Base-by-base conservation (phyloP, 2,888 invertebrate genomes). In the Sericinus montela region DNA sequence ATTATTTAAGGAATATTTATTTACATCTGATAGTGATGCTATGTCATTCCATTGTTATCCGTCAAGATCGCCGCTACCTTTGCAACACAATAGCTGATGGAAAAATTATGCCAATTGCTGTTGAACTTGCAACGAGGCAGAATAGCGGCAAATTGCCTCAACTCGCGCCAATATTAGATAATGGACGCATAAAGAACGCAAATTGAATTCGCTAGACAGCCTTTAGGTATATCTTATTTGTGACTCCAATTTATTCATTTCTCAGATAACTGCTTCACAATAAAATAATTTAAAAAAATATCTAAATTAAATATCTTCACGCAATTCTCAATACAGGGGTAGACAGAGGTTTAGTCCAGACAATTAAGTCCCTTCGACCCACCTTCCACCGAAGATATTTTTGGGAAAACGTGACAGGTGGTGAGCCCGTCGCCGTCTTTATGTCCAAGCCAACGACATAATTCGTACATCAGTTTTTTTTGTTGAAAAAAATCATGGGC, bases 41-140 rank as follows among this genome's bases (percentile, higher is more conserved):
- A 35, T 1, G 15, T 15, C 15, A 19, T 36, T 36, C 32, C 5
- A 32, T 52, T 54, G 45, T 42, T 46, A 36, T 35, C 10, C 35
- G 28, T 34, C 34, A 11, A 40, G 35, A 34, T 40, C 41, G 37
- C 49, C 29, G 14, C 36, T 14, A 49, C 32, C 40, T 30, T 49
- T 47, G 38, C 39, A 51, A 51, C 64, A 80, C 72, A 78, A 77
- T 73, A 65, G 32, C 13, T 6, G 76, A 81, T 82, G 73, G 80
- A 61, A 75, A 85, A 83, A 85, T 86, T 83, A 79, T 78, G 70
- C 71, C 82, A 85, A 82, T 86, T 82, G 72, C 75, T 75, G 64
- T 67, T 75, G 76, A 76, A 77, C 75, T 81, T 75, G 80, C 73
- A 74, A 69, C 66, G 69, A 57, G 64, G 49, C 53, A 60, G 52